A percentile compares a stretch with the other conserved stretches of the same genome.
Conservation (phyloP, 1,140 invertebrate species). For the Macrobrachium nipponense region DNA sequence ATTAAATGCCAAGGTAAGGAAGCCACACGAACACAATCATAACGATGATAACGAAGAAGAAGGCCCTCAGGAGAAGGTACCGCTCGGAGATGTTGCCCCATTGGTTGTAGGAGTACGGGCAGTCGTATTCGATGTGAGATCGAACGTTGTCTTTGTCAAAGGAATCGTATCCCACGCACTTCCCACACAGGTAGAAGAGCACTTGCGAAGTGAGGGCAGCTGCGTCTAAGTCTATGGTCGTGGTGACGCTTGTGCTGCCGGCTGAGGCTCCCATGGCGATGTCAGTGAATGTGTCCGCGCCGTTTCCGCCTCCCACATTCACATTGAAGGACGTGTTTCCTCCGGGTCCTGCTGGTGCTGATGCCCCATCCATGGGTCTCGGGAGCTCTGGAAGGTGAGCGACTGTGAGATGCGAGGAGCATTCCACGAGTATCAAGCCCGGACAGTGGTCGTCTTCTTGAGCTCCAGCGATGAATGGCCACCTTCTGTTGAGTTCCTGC, state of each 20-base stretch:
- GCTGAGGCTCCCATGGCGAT: background rate
- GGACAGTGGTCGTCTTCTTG: slow-evolving; percentile 57
- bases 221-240: slow-evolving; percentile 43
- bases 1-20: slow-evolving; percentile 40
- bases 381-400: slow-evolving; percentile 54
- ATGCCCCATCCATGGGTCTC: slow-evolving; percentile 3
- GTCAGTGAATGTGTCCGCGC: slow-evolving; percentile 26
- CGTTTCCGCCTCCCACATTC: background rate
- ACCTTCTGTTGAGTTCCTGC: slow-evolving; percentile 63
- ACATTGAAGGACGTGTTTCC: background rate
- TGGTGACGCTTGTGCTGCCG: background rate
- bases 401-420: slow-evolving; percentile 61
- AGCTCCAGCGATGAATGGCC: slow-evolving; percentile 62
- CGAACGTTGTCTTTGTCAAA: slow-evolving; percentile 60
- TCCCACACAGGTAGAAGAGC: slow-evolving; percentile 62
- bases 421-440: slow-evolving; percentile 59
- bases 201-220: slow-evolving; percentile 54
- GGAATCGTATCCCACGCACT: slow-evolving; percentile 61
- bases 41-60: slow-evolving; percentile 56
- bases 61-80: slow-evolving; percentile 61
- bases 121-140: slow-evolving; percentile 62
- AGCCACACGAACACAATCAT: slow-evolving; percentile 56
- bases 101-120: slow-evolving; percentile 52
- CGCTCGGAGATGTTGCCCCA: slow-evolving; percentile 60
- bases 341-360: background rate